Conservation (phyloP, 35 echinoderm and acorn worm genomes). For the Apostichopus parvimensis region DNA sequence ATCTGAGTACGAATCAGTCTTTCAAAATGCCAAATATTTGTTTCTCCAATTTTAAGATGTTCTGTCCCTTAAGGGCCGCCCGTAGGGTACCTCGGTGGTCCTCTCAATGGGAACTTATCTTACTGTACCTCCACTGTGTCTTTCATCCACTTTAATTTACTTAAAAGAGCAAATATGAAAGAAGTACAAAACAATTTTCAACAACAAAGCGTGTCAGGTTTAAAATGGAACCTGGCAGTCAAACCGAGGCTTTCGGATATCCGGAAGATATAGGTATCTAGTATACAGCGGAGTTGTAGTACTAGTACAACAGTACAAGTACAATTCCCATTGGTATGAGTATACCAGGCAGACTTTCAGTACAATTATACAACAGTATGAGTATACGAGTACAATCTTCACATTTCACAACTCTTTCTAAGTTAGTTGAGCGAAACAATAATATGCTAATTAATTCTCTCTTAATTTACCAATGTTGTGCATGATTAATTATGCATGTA, state of each 20-base stretch:
- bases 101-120: not conserved
- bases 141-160: not conserved
- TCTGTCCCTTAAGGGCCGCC: conserved; percentile 17
- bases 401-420: too few relatives aligned
- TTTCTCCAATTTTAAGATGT: not conserved
- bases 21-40: conserved; percentile 45
- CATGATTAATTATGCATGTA: too few relatives aligned
- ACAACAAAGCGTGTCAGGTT: not conserved
- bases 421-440: too few relatives aligned
- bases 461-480: too few relatives aligned
- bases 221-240: not conserved
- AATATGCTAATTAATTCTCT: too few relatives aligned
- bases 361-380: too few relatives aligned
- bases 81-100: conserved; percentile 16
- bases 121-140: not conserved
- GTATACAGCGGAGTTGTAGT: not conserved
- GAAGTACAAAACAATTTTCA: not conserved
- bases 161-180: too few relatives aligned
- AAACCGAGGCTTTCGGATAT: not conserved
- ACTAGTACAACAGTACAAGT: too few relatives aligned
- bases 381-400: too few relatives aligned
- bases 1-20: not conserved
- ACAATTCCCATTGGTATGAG: too few relatives aligned
- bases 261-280: too few relatives aligned
- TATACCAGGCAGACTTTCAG: too few relatives aligned